These are phyloP conservation scores for Cylindroiulus punctatus DNA, from an alignment of 2,888 invertebrate genomes.

Conservation along the genomic window DNA sequence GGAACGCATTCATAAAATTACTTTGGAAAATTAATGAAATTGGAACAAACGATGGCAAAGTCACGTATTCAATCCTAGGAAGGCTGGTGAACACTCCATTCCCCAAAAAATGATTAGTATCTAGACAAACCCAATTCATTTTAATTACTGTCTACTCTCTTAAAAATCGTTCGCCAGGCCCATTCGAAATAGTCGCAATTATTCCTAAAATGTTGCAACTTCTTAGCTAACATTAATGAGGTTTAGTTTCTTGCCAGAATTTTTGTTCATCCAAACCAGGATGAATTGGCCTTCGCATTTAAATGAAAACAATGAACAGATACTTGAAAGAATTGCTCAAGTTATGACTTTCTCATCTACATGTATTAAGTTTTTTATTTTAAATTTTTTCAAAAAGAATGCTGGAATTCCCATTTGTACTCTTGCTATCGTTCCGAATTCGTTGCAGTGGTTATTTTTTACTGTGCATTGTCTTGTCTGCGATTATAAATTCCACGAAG, in stretches of 20 bases:
- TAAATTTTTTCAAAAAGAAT: neutral
- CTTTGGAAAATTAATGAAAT: constrained; percentile 9
- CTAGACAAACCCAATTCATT: no score
- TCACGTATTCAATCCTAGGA: neutral
- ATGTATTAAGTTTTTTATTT: neutral
- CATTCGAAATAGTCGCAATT: no score
- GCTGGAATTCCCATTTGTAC: neutral
- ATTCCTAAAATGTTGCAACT: no score
- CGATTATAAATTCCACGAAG: neutral
- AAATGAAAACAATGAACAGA: neutral
- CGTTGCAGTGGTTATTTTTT: no score
- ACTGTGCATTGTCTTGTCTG: neutral
- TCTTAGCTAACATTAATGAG: no score
- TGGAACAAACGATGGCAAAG: neutral
- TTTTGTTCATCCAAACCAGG: no score
- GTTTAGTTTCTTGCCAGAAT: no score
- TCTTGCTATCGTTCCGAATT: neutral
- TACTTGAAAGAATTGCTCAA: neutral
- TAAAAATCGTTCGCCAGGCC: no score
- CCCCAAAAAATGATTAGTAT: no score
- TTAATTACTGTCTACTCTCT: no score
- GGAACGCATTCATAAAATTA: neutral
- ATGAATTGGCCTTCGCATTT: no score
- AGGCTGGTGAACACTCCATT: no score
- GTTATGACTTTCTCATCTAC: neutral